Base-by-base conservation (phyloP, 2,888 invertebrate species). In the Melieria omissa region DNA sequence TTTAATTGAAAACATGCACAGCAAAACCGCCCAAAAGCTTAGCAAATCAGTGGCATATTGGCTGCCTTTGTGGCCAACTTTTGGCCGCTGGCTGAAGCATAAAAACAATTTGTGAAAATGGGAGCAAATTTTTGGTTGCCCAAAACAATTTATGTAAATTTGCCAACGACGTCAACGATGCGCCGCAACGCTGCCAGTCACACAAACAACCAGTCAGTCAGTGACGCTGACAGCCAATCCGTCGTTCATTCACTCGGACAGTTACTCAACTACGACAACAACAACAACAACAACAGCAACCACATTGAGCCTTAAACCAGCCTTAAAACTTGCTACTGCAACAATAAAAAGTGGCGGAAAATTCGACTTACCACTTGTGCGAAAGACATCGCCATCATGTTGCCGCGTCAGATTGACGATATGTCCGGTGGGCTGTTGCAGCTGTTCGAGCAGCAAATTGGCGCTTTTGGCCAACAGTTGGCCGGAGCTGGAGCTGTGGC, bases 361-460 rank as follows among this genome's bases (percentile, higher is more conserved):
- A 29, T 29, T 7, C 42, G 67, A 82, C 84, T 85, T 79, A 87
- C 87, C 87, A 77, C 78, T 84, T 58, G 86, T 84, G 73, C 80
- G 82, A 79, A 87, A 87, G 65, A 86, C 78, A 80, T 87, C 87
- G 71, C 87, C 87, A 75, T 86, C 86, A 81, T 87, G 85, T 78
- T 86, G 86, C 78, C 87, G 81, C 60, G 87, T 87, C 81, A 87
- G 81, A 83, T 87, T 87, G 75, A 86, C 80, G 79, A 83, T 77
- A 77, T 81, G 83, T 60, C 82, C 81, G 72, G 76, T 78, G 72
- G 81, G 78, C 68, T 83, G 81, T 68, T 84, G 82, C 75, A 84
- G 79, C 77, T 81, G 81, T 75, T 84, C 83, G 77, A 85, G 77
- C 78, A 84, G 80, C 75, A 84, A 80, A 80, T 81, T 84, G 57